These are phyloP conservation scores for Halocynthia aurantium DNA, from an alignment of 23 tunicate species.

Conservation along the genomic window DNA sequence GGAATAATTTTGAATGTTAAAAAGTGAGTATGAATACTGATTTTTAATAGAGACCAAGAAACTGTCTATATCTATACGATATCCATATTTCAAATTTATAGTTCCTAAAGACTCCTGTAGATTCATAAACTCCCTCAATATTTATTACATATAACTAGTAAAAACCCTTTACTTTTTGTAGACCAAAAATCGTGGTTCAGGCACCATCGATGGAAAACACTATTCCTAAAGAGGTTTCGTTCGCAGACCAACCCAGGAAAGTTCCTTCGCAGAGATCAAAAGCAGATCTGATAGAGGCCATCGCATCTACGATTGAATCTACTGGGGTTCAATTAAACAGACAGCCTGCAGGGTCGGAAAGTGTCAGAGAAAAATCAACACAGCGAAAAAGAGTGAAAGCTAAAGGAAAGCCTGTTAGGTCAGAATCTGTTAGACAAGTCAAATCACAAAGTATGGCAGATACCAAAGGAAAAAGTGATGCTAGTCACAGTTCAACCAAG, in stretches of 20 bases:
- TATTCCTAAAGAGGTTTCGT: constrained; percentile 15
- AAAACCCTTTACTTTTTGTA: no score
- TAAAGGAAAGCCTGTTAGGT: neutral
- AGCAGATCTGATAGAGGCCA: constrained; percentile 6
- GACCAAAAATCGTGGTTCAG: neutral
- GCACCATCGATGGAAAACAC: neutral
- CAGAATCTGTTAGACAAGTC: neutral
- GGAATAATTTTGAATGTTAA: no score
- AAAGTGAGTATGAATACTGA: no score
- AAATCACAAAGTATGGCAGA: neutral
- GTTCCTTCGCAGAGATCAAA: neutral
- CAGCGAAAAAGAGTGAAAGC: neutral
- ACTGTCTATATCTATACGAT: neutral
- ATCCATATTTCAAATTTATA: neutral
- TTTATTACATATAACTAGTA: no score
- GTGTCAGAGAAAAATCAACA: neutral
- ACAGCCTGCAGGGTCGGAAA: neutral
- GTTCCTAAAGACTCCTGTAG: no score
- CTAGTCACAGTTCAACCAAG: neutral
- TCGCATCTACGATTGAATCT: constrained; percentile 4
- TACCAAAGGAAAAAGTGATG: no score
- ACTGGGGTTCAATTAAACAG: neutral
- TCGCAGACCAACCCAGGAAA: constrained; percentile 21
- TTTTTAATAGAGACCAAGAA: no score
- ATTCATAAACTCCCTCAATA: no score